Evolutionary conservation across 2,113 vertebrate species (phyloP).

Genomic region (Anser brachyrhynchus): DNA sequence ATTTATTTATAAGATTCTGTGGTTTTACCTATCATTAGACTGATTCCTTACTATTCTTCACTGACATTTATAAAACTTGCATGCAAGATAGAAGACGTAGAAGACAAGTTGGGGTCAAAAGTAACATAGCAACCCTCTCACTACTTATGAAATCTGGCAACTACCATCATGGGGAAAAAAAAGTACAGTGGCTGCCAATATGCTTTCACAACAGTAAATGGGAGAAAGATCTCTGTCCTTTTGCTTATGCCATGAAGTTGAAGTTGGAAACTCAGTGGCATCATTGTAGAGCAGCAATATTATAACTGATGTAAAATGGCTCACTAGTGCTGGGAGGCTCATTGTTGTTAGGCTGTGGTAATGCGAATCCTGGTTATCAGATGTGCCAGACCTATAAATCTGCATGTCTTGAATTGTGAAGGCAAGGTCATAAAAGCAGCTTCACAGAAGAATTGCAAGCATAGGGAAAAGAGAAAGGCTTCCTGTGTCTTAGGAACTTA

Average conservation of each 20-base stretch:
- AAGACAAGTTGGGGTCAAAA: slow-evolving; percentile 15
- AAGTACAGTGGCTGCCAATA: neutral
- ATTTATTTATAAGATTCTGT: slow-evolving; percentile 12
- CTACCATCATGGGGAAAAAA: neutral
- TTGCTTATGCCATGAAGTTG: neutral
- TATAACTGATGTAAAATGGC: neutral
- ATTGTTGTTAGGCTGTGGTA: neutral
- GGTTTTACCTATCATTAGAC: neutral
- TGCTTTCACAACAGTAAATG: slow-evolving; percentile 3
- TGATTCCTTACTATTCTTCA: neutral
- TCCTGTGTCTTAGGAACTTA: neutral
- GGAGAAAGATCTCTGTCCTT: neutral
- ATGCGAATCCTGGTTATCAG: neutral
- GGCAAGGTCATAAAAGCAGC: neutral
- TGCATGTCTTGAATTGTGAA: neutral
- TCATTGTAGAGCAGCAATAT: neutral
- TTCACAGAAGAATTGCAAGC: neutral
- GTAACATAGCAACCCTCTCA: neutral
- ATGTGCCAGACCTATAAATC: neutral
- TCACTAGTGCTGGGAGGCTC: neutral
- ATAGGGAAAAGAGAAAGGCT: neutral
- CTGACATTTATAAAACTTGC: neutral
- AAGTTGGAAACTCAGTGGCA: neutral
- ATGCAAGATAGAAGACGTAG: neutral
- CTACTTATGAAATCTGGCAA: neutral